These are phyloP conservation scores for Pseudorasbora parva DNA, from an alignment of 2,113 vertebrate genomes.

Conservation along the genomic window DNA sequence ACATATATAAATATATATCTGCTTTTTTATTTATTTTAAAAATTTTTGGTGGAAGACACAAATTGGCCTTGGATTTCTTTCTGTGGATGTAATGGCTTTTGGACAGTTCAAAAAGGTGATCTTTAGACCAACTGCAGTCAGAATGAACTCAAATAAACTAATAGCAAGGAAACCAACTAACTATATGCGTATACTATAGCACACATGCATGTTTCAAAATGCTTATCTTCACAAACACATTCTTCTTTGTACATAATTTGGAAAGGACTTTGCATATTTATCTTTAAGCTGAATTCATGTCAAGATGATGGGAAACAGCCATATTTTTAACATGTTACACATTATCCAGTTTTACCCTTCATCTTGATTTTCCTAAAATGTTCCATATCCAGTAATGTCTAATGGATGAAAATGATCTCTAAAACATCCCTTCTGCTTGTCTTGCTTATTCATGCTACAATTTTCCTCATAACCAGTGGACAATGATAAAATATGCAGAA, in stretches of 20 bases:
- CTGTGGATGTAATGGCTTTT: neutral
- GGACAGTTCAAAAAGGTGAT: conserved; percentile 41
- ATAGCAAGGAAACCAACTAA: conserved; percentile 33
- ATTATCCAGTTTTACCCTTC: conserved; percentile 64
- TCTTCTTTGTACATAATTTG: conserved; percentile 46
- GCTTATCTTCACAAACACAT: conserved; percentile 62
- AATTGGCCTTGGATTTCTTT: conserved; percentile 4
- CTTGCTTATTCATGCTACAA: conserved; percentile 13
- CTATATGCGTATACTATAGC: conserved; percentile 51
- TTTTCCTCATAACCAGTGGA: neutral
- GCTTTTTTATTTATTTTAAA: too few relatives aligned
- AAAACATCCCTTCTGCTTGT: neutral
- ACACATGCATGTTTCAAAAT: conserved; percentile 42
- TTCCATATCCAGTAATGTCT: conserved; percentile 57
- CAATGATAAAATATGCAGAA: neutral
- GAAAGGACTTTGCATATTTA: conserved; percentile 43
- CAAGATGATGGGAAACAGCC: conserved; percentile 42
- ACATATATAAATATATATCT: too few relatives aligned
- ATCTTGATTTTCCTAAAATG: conserved; percentile 58
- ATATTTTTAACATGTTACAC: conserved; percentile 68
- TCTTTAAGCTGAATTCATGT: conserved; percentile 58
- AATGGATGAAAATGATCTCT: conserved; percentile 47
- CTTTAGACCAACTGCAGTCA: conserved; percentile 43
- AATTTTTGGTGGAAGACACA: conserved; percentile 9
- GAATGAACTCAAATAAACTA: conserved; percentile 66